Evolutionary conservation across 2,888 invertebrate species (phyloP), one percentile per base, ranked within the genome.

Genomic region (Volucella bombylans): DNA sequence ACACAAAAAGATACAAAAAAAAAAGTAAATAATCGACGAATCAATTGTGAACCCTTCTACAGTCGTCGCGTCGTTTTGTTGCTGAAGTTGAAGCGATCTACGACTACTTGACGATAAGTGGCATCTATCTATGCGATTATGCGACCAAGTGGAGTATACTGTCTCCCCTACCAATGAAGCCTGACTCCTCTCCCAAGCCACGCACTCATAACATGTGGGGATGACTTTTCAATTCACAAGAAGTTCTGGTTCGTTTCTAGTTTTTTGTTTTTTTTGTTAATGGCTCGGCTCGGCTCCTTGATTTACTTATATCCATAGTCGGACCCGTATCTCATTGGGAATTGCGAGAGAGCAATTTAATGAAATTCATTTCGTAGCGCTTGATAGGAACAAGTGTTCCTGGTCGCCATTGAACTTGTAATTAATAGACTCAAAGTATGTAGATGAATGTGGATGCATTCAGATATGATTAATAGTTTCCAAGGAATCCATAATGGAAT

Each of bases 301-400:
- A 18, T 18, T n/a, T 43, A 23, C 43, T 9, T 18, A 41, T 6
- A 41, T 39, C 6, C 1, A 31, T 6, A 31, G 6, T 45, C 47
- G 4, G 10, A 15, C 23, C 11, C 62, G 18, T 31, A 31, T 31
- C 31, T 31, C 31, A 6, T 31, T 41, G 57, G 50, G 59, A 57
- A 67, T 71, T 68, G 59, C 47, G 57, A 52, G 55, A 64, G 59
- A 59, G 41, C 69, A 47, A 65, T 77, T 83, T 73, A 82, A 69
- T 83, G 74, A 76, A 80, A 83, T 69, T 80, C 57, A 80, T 69
- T 79, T 69, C 18, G 57, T 50, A 39, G 49, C 59, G 52, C 64
- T 76, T 80, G 74, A 83, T 83, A 80, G 76, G 65, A 83, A 80
- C 83, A 83, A 80, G 83, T 83, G 80, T 73, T 68, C 31, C 10